Percentiles rank a stretch among this genome's conserved stretches.
Conservation (phyloP, 1,140 invertebrate species). For the Gerris buenoi region DNA sequence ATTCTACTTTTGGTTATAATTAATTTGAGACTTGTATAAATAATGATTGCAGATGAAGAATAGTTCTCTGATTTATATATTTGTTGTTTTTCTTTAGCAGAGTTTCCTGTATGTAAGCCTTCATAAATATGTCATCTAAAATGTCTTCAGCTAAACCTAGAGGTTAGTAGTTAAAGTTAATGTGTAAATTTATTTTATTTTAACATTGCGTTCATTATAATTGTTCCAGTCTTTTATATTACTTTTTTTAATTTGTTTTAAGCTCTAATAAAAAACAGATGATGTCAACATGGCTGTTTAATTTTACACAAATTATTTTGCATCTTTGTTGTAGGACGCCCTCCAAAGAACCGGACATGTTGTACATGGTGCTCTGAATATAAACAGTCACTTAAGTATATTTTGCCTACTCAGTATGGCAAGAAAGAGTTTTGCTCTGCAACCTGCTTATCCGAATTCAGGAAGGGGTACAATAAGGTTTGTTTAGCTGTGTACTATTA, state of each 20-base stretch:
- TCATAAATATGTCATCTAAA: not conserved
- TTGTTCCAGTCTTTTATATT: not conserved
- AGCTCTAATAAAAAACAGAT: not conserved
- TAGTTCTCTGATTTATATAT: too few species aligned
- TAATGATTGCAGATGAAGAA: too few species aligned
- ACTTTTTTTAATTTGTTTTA: not conserved
- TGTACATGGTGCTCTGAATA: conserved; percentile 76
- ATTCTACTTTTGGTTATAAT: too few species aligned
- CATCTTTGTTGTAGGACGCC: conserved; percentile 18
- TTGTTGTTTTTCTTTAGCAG: too few species aligned
- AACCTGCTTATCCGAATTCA: conserved; percentile 71
- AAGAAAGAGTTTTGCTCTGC: conserved; percentile 88
- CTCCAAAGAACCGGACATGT: conserved; percentile 27
- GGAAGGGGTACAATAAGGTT: conserved; percentile 66
- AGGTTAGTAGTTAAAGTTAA: not conserved
- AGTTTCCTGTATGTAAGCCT: too few species aligned
- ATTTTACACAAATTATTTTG: not conserved
- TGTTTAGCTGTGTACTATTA: too few species aligned
- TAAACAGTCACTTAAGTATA: conserved; percentile 65
- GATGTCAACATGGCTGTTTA: not conserved
- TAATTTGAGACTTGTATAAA: too few species aligned
- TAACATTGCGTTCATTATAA: not conserved
- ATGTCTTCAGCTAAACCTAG: not conserved
- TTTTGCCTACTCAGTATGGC: conserved; percentile 68
- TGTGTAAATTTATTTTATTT: not conserved